These are phyloP conservation scores for Apogon talboti DNA, from an alignment of 2,797 vertebrate species.

Conservation along the genomic window DNA sequence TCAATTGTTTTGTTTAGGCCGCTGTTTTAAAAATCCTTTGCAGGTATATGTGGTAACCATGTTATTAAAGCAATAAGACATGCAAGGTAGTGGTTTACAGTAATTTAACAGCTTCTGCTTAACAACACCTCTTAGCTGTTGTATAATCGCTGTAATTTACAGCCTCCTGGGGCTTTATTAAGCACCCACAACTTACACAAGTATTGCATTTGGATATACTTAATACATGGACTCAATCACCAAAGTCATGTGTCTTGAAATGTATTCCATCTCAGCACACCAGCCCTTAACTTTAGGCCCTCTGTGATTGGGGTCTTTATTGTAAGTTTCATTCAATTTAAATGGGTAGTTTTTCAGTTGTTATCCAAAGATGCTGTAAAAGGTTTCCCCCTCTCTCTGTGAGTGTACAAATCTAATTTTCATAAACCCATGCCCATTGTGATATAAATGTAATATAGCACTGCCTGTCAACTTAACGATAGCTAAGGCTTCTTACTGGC, in stretches of 20 bases:
- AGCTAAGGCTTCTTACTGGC: conserved; percentile 59
- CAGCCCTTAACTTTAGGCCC: conserved; percentile 8
- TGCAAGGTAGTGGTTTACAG: no score
- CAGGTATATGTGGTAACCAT: no score
- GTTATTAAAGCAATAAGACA: no score
- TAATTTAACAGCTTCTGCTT: no score
- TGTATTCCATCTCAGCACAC: neutral
- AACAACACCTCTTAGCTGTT: no score
- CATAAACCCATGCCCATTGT: conserved; percentile 63
- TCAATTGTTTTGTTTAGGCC: no score
- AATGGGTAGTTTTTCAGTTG: conserved; percentile 33
- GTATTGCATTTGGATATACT: conserved; percentile 28
- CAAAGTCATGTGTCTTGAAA: neutral
- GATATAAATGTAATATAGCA: conserved; percentile 67
- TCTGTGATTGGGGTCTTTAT: conserved; percentile 22
- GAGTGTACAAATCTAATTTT: conserved; percentile 70
- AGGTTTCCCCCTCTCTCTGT: conserved; percentile 46
- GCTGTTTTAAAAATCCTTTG: no score
- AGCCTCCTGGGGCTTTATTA: neutral
- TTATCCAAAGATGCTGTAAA: conserved; percentile 60
- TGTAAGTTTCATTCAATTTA: conserved; percentile 40
- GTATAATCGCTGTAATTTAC: no score
- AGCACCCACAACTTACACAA: conserved; percentile 14
- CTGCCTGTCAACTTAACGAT: conserved; percentile 57
- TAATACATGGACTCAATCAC: conserved; percentile 18